phyloP scores from a whole-genome alignment of 2,888 invertebrate species.

The Leptopilina myrica region DNA sequence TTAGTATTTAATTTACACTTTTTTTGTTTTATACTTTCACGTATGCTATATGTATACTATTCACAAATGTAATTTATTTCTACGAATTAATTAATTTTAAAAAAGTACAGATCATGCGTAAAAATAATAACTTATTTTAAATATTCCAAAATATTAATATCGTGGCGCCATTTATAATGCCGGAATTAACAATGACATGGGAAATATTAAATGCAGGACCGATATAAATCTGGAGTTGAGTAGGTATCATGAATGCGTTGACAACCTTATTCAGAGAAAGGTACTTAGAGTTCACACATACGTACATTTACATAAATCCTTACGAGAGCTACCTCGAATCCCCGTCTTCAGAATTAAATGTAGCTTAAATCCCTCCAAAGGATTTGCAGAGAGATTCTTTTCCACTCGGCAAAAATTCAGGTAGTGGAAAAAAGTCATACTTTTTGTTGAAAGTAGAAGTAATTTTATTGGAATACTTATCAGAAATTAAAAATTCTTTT shows the following conservation, averaged over 20 bases:
- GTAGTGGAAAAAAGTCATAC: background rate
- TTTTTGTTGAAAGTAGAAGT: background rate
- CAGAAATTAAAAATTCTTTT: too few relatives aligned
- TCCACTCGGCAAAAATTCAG: background rate
- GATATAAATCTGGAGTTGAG: conserved; percentile 24
- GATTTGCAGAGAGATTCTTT: conserved; percentile 21
- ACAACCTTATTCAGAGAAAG: conserved; percentile 29
- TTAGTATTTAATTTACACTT: background rate
- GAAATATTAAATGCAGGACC: conserved; percentile 35
- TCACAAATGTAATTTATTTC: too few relatives aligned
- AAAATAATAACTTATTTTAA: too few relatives aligned
- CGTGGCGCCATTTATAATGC: background rate
- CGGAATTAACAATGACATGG: background rate
- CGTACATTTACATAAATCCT: conserved; percentile 35
- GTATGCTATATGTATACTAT: too few relatives aligned
- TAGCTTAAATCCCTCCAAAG: conserved; percentile 30
- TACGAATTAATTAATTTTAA: too few relatives aligned
- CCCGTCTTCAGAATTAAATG: conserved; percentile 26
- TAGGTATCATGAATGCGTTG: conserved; percentile 30
- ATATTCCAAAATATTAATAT: background rate
- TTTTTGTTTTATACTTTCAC: too few relatives aligned
- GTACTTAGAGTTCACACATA: conserved; percentile 11
- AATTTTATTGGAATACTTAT: background rate
- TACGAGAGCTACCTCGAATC: conserved; percentile 7
- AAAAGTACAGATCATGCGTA: too few relatives aligned